A percentile compares a stretch with the other conserved stretches of the same genome.
These are phyloP conservation scores for Eumaeus atala DNA, from an alignment of 1,140 invertebrate species.

Conservation along the genomic window DNA sequence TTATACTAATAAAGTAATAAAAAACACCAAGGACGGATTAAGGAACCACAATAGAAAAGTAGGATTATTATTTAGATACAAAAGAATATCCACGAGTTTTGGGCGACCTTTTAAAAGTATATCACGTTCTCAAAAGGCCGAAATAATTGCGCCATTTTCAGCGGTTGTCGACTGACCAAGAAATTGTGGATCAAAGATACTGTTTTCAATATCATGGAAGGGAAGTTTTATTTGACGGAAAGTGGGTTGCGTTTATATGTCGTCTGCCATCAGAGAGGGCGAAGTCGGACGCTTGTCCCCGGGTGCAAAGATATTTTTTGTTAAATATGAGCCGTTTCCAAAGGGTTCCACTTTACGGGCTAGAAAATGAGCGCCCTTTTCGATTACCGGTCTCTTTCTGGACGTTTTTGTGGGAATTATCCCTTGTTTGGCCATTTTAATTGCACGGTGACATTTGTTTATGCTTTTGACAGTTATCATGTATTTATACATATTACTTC, in stretches of 20 bases:
- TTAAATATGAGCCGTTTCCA: constrained; percentile 58
- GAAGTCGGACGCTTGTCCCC: constrained; percentile 51
- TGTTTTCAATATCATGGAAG: constrained; percentile 69
- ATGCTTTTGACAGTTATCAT: no score
- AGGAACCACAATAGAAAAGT: no score
- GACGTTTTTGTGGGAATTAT: constrained; percentile 29
- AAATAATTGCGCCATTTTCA: constrained; percentile 50
- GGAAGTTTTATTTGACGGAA: constrained; percentile 68
- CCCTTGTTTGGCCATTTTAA: constrained; percentile 1
- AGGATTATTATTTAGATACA: no score
- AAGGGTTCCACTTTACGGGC: constrained; percentile 57
- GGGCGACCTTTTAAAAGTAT: constrained; percentile 37
- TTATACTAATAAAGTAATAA: no score
- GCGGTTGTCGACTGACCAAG: constrained; percentile 29
- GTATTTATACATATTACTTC: no score
- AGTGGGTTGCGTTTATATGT: constrained; percentile 62
- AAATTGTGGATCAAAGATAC: constrained; percentile 61
- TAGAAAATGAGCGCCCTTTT: constrained; percentile 57
- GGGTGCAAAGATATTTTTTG: constrained; percentile 67
- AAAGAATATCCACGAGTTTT: no score
- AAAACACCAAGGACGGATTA: no score
- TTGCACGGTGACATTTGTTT: not conserved
- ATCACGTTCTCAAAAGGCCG: constrained; percentile 62
- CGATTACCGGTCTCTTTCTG: constrained; percentile 47
- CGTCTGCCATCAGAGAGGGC: constrained; percentile 36